Conservation (phyloP, 2,888 invertebrate species). For the Gastrophysa polygoni region DNA sequence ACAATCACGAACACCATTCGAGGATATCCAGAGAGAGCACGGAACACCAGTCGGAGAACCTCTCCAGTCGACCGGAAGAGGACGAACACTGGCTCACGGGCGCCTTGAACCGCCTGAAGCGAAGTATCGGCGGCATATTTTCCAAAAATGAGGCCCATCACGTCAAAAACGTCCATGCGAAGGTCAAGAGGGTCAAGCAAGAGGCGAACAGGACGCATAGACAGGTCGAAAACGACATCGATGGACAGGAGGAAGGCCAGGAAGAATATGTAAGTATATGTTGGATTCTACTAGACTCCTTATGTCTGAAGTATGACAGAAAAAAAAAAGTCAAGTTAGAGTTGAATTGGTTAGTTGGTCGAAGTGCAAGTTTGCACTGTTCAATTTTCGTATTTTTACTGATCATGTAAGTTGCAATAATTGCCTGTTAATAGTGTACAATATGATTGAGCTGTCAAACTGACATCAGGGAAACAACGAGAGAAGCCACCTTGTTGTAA, state of each 20-base stretch:
- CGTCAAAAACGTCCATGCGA: slow-evolving; percentile 19
- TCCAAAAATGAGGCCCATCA: slow-evolving; percentile 28
- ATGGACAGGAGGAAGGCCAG: slow-evolving; percentile 13
- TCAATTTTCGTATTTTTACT: too few relatives aligned
- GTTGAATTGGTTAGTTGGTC: too few relatives aligned
- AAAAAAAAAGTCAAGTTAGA: too few relatives aligned
- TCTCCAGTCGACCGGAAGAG: slow-evolving; percentile 48
- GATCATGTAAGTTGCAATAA: too few relatives aligned
- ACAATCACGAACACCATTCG: slow-evolving; percentile 43
- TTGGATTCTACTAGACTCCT: too few relatives aligned
- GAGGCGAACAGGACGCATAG: slow-evolving; percentile 35
- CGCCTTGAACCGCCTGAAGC: slow-evolving; percentile 57
- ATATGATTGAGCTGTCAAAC: too few relatives aligned
- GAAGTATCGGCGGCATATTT: slow-evolving; percentile 47
- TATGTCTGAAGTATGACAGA: too few relatives aligned
- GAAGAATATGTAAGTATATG: slow-evolving; percentile 9
- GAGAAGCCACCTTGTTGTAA: too few relatives aligned
- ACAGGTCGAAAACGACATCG: slow-evolving; percentile 25
- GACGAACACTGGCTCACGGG: slow-evolving; percentile 53
- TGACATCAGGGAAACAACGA: too few relatives aligned
- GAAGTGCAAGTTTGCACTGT: too few relatives aligned
- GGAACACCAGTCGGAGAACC: slow-evolving; percentile 27
- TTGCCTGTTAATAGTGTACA: too few relatives aligned
- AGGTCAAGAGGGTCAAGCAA: slow-evolving; percentile 39
- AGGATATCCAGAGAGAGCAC: slow-evolving; percentile 44